These are phyloP conservation scores for Halisarca cf. caerulea DNA, from an alignment of 37 sponge, comb jelly and placozoan genomes.

Conservation along the genomic window DNA sequence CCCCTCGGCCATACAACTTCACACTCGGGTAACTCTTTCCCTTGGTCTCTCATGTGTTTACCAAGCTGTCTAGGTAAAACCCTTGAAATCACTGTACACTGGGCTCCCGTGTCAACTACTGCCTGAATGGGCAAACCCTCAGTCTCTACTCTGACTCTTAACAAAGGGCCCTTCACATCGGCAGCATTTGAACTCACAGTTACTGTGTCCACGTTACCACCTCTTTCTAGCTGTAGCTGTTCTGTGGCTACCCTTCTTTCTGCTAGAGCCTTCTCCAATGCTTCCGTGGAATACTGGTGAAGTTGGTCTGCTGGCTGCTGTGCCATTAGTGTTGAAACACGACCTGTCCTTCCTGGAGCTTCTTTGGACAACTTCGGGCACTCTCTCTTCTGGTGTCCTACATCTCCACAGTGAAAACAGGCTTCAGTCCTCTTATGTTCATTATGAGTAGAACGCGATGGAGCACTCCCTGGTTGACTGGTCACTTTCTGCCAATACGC, in stretches of 20 bases:
- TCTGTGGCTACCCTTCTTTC: too few species aligned
- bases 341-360: too few species aligned
- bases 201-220: too few species aligned
- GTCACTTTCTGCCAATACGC: too few species aligned
- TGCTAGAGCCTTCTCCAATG: not conserved
- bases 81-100: conserved; percentile 26
- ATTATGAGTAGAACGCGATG: too few species aligned
- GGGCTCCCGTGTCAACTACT: conserved; percentile 35
- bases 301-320: not conserved
- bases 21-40: not conserved
- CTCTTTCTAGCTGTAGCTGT: too few species aligned
- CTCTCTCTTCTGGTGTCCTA: too few species aligned
- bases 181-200: too few species aligned
- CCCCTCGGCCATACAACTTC: not conserved
- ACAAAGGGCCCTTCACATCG: not conserved
- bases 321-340: too few species aligned
- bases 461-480: not conserved
- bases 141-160: not conserved
- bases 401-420: not conserved
- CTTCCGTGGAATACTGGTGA: not conserved
- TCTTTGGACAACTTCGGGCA: too few species aligned
- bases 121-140: conserved; percentile 10
- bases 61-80: not conserved
- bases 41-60: not conserved
- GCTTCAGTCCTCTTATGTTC: not conserved